Evolutionary conservation across 2,797 vertebrate genomes (phyloP).

Genomic region (Anguilla megastoma): DNA sequence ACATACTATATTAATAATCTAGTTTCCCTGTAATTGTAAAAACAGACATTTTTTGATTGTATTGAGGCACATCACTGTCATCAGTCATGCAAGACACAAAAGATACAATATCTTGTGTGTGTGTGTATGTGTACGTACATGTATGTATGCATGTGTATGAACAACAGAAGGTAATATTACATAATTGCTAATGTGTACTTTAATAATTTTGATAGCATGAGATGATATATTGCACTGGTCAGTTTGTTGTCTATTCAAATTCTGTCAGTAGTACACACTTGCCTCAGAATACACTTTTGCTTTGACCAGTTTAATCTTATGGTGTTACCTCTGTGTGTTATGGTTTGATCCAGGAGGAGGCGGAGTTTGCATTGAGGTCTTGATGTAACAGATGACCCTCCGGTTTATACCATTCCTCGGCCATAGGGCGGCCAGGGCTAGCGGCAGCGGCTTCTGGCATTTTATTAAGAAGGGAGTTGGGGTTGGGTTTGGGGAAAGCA

Average conservation of each 20-base stretch:
- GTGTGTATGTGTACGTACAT: conserved; percentile 48
- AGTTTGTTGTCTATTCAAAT: not conserved
- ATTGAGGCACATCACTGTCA: conserved; percentile 47
- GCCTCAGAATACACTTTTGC: not conserved
- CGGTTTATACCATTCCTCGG: conserved; percentile 82
- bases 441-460: conserved; percentile 72
- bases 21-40: not conserved
- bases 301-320: not conserved
- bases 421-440: conserved; percentile 78
- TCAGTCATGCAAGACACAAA: conserved; percentile 44
- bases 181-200: not conserved
- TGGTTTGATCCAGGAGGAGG: conserved; percentile 87
- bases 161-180: not conserved
- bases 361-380: conserved; percentile 89
- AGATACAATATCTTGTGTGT: conserved; percentile 12
- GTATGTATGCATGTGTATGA: conserved; percentile 32
- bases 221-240: not conserved
- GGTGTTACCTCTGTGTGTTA: conserved; percentile 75
- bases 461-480: conserved; percentile 27
- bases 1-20: conserved; percentile 21
- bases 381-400: conserved; percentile 82
- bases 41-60: conserved; percentile 53
- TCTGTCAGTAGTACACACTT: not conserved
- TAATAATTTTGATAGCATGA: not conserved
- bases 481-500: conserved; percentile 38